Base-by-base conservation (phyloP, 2,888 invertebrate species). In the Blomia tropicalis region DNA sequence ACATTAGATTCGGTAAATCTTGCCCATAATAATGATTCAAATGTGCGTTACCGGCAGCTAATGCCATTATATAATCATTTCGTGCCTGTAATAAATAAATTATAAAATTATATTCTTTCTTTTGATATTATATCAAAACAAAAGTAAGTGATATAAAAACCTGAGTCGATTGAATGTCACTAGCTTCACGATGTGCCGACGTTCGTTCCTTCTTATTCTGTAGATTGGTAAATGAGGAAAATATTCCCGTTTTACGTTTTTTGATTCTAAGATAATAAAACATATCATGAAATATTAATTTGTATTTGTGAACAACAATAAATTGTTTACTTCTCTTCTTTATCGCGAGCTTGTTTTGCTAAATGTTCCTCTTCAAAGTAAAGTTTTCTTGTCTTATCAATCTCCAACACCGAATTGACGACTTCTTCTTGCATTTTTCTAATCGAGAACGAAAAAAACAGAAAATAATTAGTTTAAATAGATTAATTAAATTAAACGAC, bases 341-440 rank as follows among this genome's bases (percentile, higher is more conserved):
- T 95, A 74, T 89, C 88, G 41, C 93, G 79, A 1, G 92, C 91
- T 72, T 93, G 93, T 72, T 92, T 89, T 1, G 93, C 91, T 64
- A 89, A 84, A 71, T 91, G 89, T 73, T 95, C 95, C 71, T 95
- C 95, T 69, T 93, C 90, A 70, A 87, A 89, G 76, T 95, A 95
- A 19, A 86, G 77, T 73, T 93, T 93, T 77, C 93, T 92, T 56
- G 85, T 85, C 75, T 92, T 90, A 73, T 90, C 91, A 69, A 95
- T 83, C 71, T 95, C 93, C 70, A 82, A 80, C 3, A 93, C 88
- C 60, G 84, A 84, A 65, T 80, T 75, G 73, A 91, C 89, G 62
- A 92, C 75, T 73, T 92, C 91, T 73, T 89, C 90, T 76, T 92
- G 91, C 61, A 89, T 84, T 71, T 84, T 81, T 31, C 66, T 65